A percentile compares a stretch with the other conserved stretches of the same genome.
phyloP scores from a whole-genome alignment of 2,888 invertebrate genomes.

The Anorthoa munda region DNA sequence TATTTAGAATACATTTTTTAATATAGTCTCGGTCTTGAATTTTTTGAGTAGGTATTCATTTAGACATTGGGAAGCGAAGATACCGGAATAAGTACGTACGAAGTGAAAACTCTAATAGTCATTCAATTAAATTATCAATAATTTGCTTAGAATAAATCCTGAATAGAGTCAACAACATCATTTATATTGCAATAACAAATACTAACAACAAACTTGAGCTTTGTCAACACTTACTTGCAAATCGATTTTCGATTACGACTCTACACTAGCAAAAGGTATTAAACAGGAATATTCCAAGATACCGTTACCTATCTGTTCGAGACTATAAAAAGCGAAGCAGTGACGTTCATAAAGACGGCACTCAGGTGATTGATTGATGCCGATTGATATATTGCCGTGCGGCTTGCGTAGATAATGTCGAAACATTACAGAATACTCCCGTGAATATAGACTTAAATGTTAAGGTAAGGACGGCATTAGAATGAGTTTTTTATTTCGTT shows the following conservation, averaged over 20 bases:
- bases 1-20: conserved; percentile 32
- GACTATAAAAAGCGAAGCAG: conserved; percentile 51
- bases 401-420: conserved; percentile 22
- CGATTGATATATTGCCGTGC: conserved; percentile 44
- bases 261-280: conserved; percentile 22
- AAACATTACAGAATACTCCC: conserved; percentile 10
- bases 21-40: neutral
- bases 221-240: neutral
- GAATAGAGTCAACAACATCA: neutral
- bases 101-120: neutral
- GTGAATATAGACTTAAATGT: neutral
- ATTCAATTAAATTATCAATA: neutral
- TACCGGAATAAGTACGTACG: neutral
- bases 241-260: conserved; percentile 45
- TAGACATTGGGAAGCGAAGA: neutral
- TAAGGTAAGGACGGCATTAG: neutral
- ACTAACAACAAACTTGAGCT: neutral
- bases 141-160: neutral
- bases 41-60: conserved; percentile 9
- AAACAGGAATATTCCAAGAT: conserved; percentile 29
- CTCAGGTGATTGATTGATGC: conserved; percentile 49
- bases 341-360: conserved; percentile 41
- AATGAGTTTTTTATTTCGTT: neutral
- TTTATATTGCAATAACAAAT: neutral
- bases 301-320: conserved; percentile 33